A percentile compares a stretch with the other conserved stretches of the same genome.
Conservation (phyloP, 2,888 invertebrate species). For the Sinohyriopsis cumingii region DNA sequence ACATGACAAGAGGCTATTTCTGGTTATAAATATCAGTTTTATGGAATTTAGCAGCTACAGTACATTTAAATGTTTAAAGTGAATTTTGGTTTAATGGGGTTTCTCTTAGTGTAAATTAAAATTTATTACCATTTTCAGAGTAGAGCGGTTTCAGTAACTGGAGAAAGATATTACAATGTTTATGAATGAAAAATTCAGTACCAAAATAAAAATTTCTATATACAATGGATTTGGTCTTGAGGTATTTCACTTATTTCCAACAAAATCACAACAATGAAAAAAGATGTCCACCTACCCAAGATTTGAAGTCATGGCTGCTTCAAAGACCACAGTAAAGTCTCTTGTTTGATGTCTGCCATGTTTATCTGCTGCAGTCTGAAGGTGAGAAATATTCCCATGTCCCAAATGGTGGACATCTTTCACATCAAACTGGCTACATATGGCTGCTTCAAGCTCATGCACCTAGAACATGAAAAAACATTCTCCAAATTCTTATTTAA, state of each 20-base stretch:
- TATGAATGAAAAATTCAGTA: too few relatives aligned
- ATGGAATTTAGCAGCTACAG: too few relatives aligned
- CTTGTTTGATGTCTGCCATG: conserved; percentile 45
- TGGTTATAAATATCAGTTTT: too few relatives aligned
- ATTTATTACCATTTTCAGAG: too few relatives aligned
- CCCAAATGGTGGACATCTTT: conserved; percentile 61
- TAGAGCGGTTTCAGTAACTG: too few relatives aligned
- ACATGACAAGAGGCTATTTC: too few relatives aligned
- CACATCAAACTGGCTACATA: conserved; percentile 64
- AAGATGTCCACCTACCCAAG: conserved; percentile 34
- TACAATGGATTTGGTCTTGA: not conserved
- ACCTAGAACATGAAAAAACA: conserved; percentile 32
- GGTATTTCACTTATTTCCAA: not conserved
- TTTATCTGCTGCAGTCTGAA: conserved; percentile 46
- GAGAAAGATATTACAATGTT: too few relatives aligned
- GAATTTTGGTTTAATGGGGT: too few relatives aligned
- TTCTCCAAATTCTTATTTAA: not conserved
- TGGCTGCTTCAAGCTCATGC: conserved; percentile 48
- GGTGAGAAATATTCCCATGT: conserved; percentile 54
- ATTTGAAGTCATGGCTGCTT: conserved; percentile 52
- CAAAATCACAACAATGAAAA: not conserved
- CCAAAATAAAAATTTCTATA: too few relatives aligned
- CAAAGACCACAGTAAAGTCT: conserved; percentile 56
- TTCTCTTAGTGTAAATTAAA: too few relatives aligned
- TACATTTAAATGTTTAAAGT: too few relatives aligned